Conservation (phyloP, 2,113 vertebrate species). For the Crotalus viridis region DNA sequence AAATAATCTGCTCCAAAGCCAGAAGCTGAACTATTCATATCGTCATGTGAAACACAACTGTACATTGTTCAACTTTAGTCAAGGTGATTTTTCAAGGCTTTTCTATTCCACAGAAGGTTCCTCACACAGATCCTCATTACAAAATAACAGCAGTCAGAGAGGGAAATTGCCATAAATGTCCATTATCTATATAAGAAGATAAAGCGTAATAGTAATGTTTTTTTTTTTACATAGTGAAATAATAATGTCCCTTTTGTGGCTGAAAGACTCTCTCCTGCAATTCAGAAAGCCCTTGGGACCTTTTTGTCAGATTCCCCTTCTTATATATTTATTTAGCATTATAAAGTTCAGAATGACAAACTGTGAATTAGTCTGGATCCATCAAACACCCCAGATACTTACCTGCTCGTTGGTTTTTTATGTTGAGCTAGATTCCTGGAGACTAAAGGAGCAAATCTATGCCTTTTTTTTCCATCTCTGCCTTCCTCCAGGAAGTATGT, state of each 20-base stretch:
- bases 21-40: not conserved
- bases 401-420: conserved; percentile 4
- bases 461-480: not conserved
- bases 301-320: conserved; percentile 40
- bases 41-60: not conserved
- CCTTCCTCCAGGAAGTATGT: not conserved
- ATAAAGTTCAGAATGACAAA: conserved; percentile 28
- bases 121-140: conserved; percentile 12
- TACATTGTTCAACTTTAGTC: not conserved
- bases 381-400: not conserved
- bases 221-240: conserved; percentile 32
- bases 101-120: conserved; percentile 17
- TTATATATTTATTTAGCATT: conserved; percentile 44
- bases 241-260: conserved; percentile 49
- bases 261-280: conserved; percentile 16
- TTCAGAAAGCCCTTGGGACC: conserved; percentile 25
- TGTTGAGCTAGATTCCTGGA: not conserved
- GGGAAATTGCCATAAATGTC: conserved; percentile 63
- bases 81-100: not conserved
- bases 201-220: conserved; percentile 53
- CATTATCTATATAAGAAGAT: conserved; percentile 65
- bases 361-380: conserved; percentile 29
- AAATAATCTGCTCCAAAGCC: not conserved
- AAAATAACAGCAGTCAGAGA: conserved; percentile 47
- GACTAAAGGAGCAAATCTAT: not conserved